Evolutionary conservation across 2,797 vertebrate genomes (phyloP).

Genomic region (Scomberomorus guttatus): DNA sequence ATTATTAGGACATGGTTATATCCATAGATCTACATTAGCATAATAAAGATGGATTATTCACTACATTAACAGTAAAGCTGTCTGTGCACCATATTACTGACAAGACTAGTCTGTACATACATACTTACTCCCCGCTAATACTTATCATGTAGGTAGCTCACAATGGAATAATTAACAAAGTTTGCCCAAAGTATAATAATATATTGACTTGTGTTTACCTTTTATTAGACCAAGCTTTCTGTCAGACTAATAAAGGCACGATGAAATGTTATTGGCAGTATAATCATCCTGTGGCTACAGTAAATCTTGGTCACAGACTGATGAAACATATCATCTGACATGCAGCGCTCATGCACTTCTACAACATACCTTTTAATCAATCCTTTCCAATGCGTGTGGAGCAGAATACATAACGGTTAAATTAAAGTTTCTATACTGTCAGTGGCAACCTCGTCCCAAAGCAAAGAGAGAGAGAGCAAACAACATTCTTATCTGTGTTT

Average conservation of each 20-base stretch:
- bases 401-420: conserved; percentile 1
- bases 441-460: no score
- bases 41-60: neutral
- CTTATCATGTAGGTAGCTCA: neutral
- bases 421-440: neutral
- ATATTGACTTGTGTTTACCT: conserved; percentile 5
- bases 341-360: conserved; percentile 1
- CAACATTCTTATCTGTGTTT: neutral
- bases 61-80: neutral
- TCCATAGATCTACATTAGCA: neutral
- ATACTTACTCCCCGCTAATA: neutral
- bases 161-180: neutral
- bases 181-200: neutral
- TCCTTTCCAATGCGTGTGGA: neutral
- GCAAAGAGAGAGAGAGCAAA: neutral
- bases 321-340: conserved; percentile 10
- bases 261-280: neutral
- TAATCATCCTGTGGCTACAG: neutral
- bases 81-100: neutral
- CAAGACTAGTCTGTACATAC: neutral
- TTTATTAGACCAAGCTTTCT: conserved; percentile 17
- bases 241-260: neutral
- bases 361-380: neutral
- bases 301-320: neutral
- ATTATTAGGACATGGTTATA: neutral